A percentile compares a stretch with the other conserved stretches of the same genome.
phyloP scores from a whole-genome alignment of 1,140 invertebrate genomes.

The Aradophagus sp. region DNA sequence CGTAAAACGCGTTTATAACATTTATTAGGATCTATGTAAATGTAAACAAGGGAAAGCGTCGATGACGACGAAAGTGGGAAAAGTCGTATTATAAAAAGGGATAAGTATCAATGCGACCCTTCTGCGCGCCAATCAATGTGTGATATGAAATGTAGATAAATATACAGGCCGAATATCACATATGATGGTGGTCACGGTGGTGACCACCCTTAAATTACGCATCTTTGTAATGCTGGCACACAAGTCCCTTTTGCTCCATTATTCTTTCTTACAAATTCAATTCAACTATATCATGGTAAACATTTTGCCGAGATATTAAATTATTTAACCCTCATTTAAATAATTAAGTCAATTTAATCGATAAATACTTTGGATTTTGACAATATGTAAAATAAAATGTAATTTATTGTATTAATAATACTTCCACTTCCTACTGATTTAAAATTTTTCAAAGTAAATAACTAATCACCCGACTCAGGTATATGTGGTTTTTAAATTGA shows the following conservation, averaged over 20 bases:
- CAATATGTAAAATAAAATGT: too few relatives aligned
- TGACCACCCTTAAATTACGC: conserved; percentile 52
- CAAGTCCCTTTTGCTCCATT: conserved; percentile 41
- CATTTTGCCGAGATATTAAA: conserved; percentile 22
- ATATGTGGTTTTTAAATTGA: too few relatives aligned
- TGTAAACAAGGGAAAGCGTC: conserved; percentile 43
- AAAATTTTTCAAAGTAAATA: too few relatives aligned
- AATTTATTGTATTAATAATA: too few relatives aligned
- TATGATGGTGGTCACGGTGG: conserved; percentile 58
- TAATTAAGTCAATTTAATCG: conserved; percentile 9
- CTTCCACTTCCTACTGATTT: too few relatives aligned
- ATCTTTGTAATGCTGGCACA: conserved; percentile 19
- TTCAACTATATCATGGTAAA: conserved; percentile 25
- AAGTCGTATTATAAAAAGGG: conserved; percentile 53
- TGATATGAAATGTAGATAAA: conserved; percentile 52
- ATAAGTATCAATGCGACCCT: conserved; percentile 57
- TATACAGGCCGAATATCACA: conserved; percentile 41
- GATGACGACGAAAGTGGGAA: conserved; percentile 31
- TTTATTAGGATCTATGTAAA: conserved; percentile 27
- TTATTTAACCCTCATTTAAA: not conserved
- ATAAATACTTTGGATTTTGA: not conserved
- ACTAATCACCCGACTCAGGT: too few relatives aligned
- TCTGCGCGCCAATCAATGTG: conserved; percentile 31
- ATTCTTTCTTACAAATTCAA: conserved; percentile 45
- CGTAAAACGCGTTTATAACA: conserved; percentile 30